These are phyloP conservation scores for Pseudopleuronectes americanus DNA, from an alignment of 2,797 vertebrate genomes.

Conservation along the genomic window DNA sequence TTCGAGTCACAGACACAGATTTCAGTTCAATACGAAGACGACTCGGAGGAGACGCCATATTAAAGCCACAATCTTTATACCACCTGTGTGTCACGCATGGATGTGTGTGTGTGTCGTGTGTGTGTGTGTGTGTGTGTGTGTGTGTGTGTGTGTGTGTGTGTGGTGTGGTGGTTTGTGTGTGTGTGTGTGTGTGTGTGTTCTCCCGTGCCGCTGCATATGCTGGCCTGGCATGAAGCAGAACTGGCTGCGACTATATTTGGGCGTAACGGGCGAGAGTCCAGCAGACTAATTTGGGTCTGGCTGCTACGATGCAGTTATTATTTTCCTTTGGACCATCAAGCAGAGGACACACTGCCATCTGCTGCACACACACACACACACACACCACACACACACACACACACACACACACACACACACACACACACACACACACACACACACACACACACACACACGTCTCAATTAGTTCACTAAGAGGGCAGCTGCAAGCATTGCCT, in stretches of 20 bases:
- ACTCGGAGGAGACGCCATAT: background rate
- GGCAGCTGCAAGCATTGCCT: constrained; percentile 87
- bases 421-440: constrained; percentile 45
- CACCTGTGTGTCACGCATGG: constrained; percentile 6
- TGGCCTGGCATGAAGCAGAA: constrained; percentile 89
- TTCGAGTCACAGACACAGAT: too few relatives aligned
- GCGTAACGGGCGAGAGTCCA: constrained; percentile 91
- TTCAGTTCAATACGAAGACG: too few relatives aligned
- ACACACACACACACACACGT: constrained; percentile 65
- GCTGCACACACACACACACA: constrained; percentile 84
- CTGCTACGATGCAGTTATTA: constrained; percentile 97
- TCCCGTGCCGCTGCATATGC: constrained; percentile 92
- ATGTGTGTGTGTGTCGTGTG: constrained; percentile 11
- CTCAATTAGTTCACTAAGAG: constrained; percentile 94
- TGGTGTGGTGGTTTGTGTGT: constrained; percentile 42
- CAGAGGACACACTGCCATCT: constrained; percentile 98
- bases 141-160: constrained; percentile 21
- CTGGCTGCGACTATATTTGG: constrained; percentile 77
- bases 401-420: constrained; percentile 32
- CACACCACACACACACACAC: constrained; percentile 27
- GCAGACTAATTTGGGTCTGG: constrained; percentile 87
- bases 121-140: constrained; percentile 43
- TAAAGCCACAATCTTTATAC: constrained; percentile 1
- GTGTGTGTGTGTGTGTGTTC: constrained; percentile 48
- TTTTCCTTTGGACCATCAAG: constrained; percentile 97